Percentiles rank a stretch among this genome's conserved stretches.
Conservation (phyloP, 2,113 vertebrate genomes). For the mouse (Mus musculus) region GRCm39 chr7:25066501-25067000, state of each 20-base stretch:
- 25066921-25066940: too few relatives aligned
- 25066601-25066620: background rate
- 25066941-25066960: background rate
- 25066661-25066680: background rate
- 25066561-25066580: background rate
- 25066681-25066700: background rate
- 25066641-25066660: background rate
- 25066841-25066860: background rate
- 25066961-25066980: background rate
- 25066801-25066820: background rate
- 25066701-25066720: background rate
- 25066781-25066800: background rate
- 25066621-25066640: background rate
- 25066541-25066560: background rate
- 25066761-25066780: background rate
- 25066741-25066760: too few relatives aligned
- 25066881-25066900: background rate
- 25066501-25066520: background rate
- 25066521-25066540: background rate
- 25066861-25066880: background rate
- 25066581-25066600: background rate
- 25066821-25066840: too few relatives aligned
- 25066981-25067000: slow-evolving; percentile 34
- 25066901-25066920: background rate
- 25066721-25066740: background rate